Base-by-base conservation (phyloP, 2,113 vertebrate genomes). In the Eleginops maclovinus region DNA sequence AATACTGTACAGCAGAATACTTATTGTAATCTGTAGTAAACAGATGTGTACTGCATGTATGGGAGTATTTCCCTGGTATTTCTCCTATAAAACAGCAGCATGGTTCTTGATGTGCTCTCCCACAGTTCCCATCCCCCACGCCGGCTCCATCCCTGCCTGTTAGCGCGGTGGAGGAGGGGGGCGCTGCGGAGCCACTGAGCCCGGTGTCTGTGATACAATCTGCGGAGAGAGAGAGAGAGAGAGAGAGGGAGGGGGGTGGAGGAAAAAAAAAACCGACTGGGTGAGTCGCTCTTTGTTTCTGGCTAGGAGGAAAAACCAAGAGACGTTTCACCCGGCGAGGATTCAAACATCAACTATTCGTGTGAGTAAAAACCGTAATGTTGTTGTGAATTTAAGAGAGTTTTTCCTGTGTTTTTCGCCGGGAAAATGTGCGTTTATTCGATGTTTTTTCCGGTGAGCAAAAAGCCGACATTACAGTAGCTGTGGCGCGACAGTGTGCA, bases 281-380 rank as follows among this genome's bases (percentile, higher is more conserved):
- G 88, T 83, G 77, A 88, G 82, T 91, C 85, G 91, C 80, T 94
- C 94, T 95, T 95, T 95, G 94, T 95, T 95, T 94, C 94, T 94
- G 85, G 88, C 78, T 90, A 43, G 90, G 84, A 90, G 88, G 88
- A 94, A 91, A 67, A 93, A 89, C 82, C 90, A 10, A 89, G 79
- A 92, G 88, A 92, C 87, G 75, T 73, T 81, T 86, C 75, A 55
- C 87, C 86, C 88, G 88, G 88, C n/a, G 85, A 83, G 81, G 75
- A 79, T 63, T 78, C 70, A 80, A 82, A 89, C 87, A 81, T 71
- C 84, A 44, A 67, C 70, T 79, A 43, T 81, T 63, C n/a, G 90
- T 72, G 95, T 95, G 93, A 95, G 94, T 93, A 51, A n/a, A 51
- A 21, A 7, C 41, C 44, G 3, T 50, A 15, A 36, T 64, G 46